Base-by-base conservation (phyloP, 1,140 invertebrate genomes). In the Drosophila athabasca region DNA sequence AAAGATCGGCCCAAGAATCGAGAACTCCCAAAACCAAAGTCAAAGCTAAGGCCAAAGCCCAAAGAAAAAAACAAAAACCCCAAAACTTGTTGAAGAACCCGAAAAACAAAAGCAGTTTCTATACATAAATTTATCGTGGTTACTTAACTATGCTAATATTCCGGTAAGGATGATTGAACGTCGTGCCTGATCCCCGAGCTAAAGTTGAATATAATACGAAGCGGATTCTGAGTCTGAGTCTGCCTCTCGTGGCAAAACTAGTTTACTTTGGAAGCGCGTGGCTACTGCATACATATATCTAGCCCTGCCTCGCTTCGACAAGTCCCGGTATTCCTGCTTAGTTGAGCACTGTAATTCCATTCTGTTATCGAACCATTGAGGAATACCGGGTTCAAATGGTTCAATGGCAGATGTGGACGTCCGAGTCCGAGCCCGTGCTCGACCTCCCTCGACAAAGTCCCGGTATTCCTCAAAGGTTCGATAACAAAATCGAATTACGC, bases 111-210 rank as follows among this genome's bases (percentile, higher is more conserved):
- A 88, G 79, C 66, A 49, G 62, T 73, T 88, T 88, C 72, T 72
- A 62, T 76, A 81, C 67, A 88, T 85, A 87, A 59, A 67, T 82
- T 68, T 41, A 50, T 24, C 54, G 60, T 58, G 49, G 51, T 84
- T 85, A 80, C 65, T 80, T 80, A 85, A 85, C 81, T 87, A 87
- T 87, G 83, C 83, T 89, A 87, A 87, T 87, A 79, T 67, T 88
- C 67, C 67, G 83, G 66, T 83, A 83, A 83, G 83, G 83, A 88
- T 82, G 78, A 64, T 55, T 58, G 58, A 54, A 51, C 26, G 55
- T 52, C 52, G 62, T 64, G 66, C 65, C 62, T 79, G 71, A 76
- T 67, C 79, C 46, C 79, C 46, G 17, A 49, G 29, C 45, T 17
- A 15, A 35, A 57, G 52, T 62, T 29, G 54, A 53, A 17, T 46